These are phyloP conservation scores for Cylas formicarius DNA, from an alignment of 1,140 invertebrate species.

Conservation along the genomic window DNA sequence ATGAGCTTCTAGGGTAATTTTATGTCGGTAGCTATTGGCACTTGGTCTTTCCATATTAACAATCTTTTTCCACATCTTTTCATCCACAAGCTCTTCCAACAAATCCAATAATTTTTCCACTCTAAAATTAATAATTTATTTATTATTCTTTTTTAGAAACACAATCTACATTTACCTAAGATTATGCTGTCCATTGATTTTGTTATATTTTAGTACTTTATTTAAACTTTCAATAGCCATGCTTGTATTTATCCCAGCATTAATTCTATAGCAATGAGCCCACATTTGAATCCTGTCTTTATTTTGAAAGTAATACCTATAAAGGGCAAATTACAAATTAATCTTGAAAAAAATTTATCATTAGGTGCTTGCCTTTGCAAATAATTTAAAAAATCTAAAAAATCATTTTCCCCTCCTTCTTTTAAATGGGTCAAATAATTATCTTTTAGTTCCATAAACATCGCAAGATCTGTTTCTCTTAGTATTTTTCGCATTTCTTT, in stretches of 20 bases:
- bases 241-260: conserved; percentile 24
- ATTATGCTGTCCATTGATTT: conserved; percentile 14
- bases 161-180: too few relatives aligned
- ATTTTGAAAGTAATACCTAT: conserved; percentile 23
- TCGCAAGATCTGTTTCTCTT: conserved; percentile 10
- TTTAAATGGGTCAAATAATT: conserved; percentile 8
- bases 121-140: conserved; percentile 13
- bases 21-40: conserved; percentile 21
- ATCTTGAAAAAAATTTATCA: conserved; percentile 1
- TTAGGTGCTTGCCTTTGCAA: conserved; percentile 17
- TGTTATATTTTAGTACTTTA: conserved; percentile 17
- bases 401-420: conserved; percentile 15
- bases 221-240: conserved; percentile 23
- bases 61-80: conserved; percentile 19
- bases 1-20: conserved; percentile 13
- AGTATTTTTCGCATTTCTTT: conserved; percentile 11
- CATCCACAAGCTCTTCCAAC: conserved; percentile 19
- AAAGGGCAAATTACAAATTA: conserved; percentile 10
- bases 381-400: conserved; percentile 23
- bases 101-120: conserved; percentile 15
- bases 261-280: conserved; percentile 21
- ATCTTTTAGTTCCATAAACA: conserved; percentile 10
- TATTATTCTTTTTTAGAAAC: too few relatives aligned
- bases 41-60: conserved; percentile 21
- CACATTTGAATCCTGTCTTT: conserved; percentile 22